Conservation (phyloP, 2,888 invertebrate species). For the Chrysina gloriosa region DNA sequence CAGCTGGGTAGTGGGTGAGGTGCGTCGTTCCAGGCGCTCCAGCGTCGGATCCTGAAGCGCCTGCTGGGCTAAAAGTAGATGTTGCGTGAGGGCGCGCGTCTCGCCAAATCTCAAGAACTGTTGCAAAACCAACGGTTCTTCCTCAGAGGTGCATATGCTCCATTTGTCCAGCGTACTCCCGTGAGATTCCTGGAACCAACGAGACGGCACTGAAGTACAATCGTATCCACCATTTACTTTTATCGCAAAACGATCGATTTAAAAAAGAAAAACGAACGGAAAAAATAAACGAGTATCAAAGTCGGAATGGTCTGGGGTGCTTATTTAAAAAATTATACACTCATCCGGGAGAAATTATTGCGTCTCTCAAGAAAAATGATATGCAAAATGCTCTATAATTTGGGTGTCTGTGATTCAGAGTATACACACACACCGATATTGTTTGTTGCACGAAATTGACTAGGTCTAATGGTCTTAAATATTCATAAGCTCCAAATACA, state of each 20-base stretch:
- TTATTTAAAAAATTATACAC: constrained; percentile 63
- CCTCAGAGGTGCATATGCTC: constrained; percentile 87
- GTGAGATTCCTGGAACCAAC: constrained; percentile 76
- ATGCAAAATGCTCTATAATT: constrained; percentile 65
- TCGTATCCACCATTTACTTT: no score
- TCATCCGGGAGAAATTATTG: constrained; percentile 61
- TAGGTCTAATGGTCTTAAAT: constrained; percentile 58
- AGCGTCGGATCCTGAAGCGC: constrained; percentile 70
- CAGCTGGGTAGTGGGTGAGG: constrained; percentile 61
- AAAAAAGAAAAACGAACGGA: neutral
- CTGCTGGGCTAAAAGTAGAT: constrained; percentile 73
- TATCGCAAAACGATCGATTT: neutral
- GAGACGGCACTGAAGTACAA: no score
- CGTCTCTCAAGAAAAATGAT: constrained; percentile 62
- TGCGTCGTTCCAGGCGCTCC: constrained; percentile 69
- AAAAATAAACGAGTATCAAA: constrained; percentile 23
- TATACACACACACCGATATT: constrained; percentile 48
- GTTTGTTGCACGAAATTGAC: constrained; percentile 59
- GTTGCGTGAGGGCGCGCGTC: constrained; percentile 84
- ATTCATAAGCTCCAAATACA: constrained; percentile 62
- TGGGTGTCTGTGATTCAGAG: constrained; percentile 64
- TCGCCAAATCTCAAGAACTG: constrained; percentile 92
- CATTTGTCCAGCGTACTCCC: constrained; percentile 88
- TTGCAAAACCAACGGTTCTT: constrained; percentile 91
- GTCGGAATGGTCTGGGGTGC: constrained; percentile 44